Evolutionary conservation across 2,888 invertebrate genomes (phyloP), one percentile per base, ranked within the genome.

Genomic region (Odontothrips loti): DNA sequence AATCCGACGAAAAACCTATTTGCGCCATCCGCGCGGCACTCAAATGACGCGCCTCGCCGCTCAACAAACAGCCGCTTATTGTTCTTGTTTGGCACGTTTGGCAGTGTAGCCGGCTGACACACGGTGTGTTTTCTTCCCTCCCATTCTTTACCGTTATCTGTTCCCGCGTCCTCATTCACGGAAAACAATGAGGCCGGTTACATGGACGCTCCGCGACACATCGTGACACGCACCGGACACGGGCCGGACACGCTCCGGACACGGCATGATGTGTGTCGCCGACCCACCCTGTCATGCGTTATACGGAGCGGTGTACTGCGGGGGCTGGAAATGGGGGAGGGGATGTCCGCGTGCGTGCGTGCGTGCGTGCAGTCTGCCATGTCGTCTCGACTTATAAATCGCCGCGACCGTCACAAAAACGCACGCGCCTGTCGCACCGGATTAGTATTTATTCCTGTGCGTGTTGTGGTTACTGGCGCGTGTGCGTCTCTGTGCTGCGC

Each of bases 381-480:
- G 58, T n/a, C n/a, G 58, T 58, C 20, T 58, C 34, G 34, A 43
- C 34, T 43, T 43, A 43, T 43, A 43, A 43, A 43, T 43, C 34
- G 34, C 34, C 34, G 34, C 34, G 34, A 6, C 34, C 34, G 34
- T 43, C 34, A 43, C 34, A 43, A 43, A 43, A 43, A 43, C 34
- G 34, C 58, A 58, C 58, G 20, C 58, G 58, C 58, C 58, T 58
- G 58, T 58, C 58, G 17, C 20, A 15, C 20, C 20, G 6, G 68
- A 75, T 75, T 75, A 75, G 68, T 27, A 75, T 75, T 75, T 75
- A 75, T 75, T 75, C 68, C 20, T 15, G 58, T 58, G 68, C 68
- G 11, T 12, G 68, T 23, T 8, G 68, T 10, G 51, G n/a, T 6
- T 6, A 43, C 34, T 43, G 34, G 34, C 34, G 34, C 34, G 34